A percentile compares a stretch with the other conserved stretches of the same genome.
Conservation (phyloP, 2,888 invertebrate genomes). For the Neoascia interrupta region DNA sequence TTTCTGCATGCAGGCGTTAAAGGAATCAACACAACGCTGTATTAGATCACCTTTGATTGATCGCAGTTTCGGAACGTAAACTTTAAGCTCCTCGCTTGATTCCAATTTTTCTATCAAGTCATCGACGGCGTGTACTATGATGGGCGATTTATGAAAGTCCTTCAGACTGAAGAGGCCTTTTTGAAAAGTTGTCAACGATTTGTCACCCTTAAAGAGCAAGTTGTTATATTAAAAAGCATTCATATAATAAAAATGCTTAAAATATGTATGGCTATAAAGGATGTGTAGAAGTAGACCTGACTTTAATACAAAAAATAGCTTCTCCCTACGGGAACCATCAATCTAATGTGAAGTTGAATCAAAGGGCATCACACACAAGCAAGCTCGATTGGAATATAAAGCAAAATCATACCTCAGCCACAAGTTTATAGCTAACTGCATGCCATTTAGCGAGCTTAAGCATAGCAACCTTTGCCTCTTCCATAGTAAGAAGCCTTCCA, state of each 20-base stretch:
- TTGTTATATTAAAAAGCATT: too few relatives aligned
- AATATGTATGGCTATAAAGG: too few relatives aligned
- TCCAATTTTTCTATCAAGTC: constrained; percentile 69
- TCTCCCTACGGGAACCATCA: too few relatives aligned
- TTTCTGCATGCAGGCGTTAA: neutral
- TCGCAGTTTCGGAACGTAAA: constrained; percentile 71
- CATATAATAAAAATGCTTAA: too few relatives aligned
- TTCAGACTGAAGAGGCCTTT: constrained; percentile 16
- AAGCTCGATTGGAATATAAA: too few relatives aligned
- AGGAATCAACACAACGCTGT: constrained; percentile 10
- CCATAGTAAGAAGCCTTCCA: constrained; percentile 45
- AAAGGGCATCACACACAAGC: too few relatives aligned
- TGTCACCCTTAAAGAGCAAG: too few relatives aligned
- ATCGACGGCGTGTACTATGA: constrained; percentile 51
- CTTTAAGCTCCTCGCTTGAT: constrained; percentile 38
- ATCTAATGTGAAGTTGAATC: too few relatives aligned
- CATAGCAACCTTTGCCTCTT: constrained; percentile 60
- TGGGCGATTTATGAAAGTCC: neutral
- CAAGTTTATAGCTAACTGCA: constrained; percentile 65
- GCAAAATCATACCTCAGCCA: constrained; percentile 61
- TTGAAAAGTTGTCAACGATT: neutral
- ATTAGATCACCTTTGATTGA: constrained; percentile 52
- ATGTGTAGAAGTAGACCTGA: too few relatives aligned
- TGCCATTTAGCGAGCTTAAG: constrained; percentile 67
- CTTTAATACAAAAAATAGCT: too few relatives aligned